A percentile compares a stretch with the other conserved stretches of the same genome.
These are phyloP conservation scores for Drosophila ficusphila DNA, from an alignment of 1,140 invertebrate genomes.

Conservation along the genomic window DNA sequence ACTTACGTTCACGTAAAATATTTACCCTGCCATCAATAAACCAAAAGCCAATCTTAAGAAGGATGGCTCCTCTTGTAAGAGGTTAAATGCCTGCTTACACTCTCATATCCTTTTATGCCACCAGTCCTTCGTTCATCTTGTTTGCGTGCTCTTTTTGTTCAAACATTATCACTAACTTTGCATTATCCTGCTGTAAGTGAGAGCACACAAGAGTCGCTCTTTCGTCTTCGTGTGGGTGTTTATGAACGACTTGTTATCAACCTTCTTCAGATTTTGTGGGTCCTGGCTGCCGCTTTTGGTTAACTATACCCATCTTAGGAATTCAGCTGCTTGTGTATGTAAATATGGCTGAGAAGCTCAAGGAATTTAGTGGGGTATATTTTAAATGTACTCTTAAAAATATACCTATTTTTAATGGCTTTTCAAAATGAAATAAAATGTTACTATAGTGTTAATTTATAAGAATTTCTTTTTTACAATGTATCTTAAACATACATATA, in stretches of 20 bases:
- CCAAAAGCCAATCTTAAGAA: conserved; percentile 40
- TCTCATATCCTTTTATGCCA: conserved; percentile 30
- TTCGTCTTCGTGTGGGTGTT: conserved; percentile 8
- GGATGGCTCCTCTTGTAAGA: conserved; percentile 33
- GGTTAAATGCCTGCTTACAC: conserved; percentile 42
- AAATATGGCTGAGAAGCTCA: conserved; percentile 12
- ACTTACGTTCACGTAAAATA: conserved; percentile 25
- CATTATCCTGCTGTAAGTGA: conserved; percentile 40
- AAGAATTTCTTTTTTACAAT: neutral
- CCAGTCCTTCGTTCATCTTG: conserved; percentile 15
- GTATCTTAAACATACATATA: too few relatives aligned
- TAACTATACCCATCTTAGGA: conserved; percentile 38
- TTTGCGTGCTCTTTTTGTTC: conserved; percentile 35
- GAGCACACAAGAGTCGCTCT: conserved; percentile 11
- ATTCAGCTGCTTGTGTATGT: conserved; percentile 50
- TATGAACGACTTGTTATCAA: conserved; percentile 55
- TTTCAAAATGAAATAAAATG: too few relatives aligned
- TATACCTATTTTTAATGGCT: conserved; percentile 9
- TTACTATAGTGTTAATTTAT: too few relatives aligned
- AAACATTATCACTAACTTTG: conserved; percentile 49
- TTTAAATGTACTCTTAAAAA: neutral
- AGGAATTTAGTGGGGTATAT: conserved; percentile 1
- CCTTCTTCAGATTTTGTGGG: conserved; percentile 44
- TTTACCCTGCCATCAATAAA: conserved; percentile 17
- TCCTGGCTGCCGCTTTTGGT: conserved; percentile 25